Evolutionary conservation across 2,113 vertebrate genomes (phyloP).

Genomic region (Hydrolagus affinis): DNA sequence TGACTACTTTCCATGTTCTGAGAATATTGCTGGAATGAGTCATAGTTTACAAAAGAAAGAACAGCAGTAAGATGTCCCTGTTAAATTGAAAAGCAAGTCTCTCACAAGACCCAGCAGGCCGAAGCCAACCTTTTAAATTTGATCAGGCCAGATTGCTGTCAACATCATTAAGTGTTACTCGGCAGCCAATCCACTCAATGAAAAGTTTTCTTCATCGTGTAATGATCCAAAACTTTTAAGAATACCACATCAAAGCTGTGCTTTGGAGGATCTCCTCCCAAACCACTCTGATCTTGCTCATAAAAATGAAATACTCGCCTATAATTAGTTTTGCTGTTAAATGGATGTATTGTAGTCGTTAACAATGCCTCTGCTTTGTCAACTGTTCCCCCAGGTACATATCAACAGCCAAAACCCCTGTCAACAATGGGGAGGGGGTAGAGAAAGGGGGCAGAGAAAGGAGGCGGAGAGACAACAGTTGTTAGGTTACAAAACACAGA

Average conservation of each 20-base stretch:
- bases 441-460: constrained; percentile 33
- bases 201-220: constrained; percentile 57
- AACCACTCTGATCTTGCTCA: constrained; percentile 53
- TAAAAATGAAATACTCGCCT: constrained; percentile 54
- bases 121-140: constrained; percentile 58
- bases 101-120: constrained; percentile 51
- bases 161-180: constrained; percentile 55
- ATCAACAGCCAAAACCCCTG: constrained; percentile 31
- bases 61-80: background rate
- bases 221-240: constrained; percentile 62
- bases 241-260: constrained; percentile 59
- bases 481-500: background rate
- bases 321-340: constrained; percentile 63
- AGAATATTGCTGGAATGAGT: background rate
- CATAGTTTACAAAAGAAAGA: background rate
- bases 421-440: constrained; percentile 45
- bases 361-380: constrained; percentile 44
- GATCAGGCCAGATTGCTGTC: constrained; percentile 57
- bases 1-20: background rate
- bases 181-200: constrained; percentile 52
- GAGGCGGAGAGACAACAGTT: constrained; percentile 35
- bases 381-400: background rate
- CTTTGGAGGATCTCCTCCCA: constrained; percentile 57
- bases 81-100: constrained; percentile 2
- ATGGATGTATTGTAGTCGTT: constrained; percentile 52